These are phyloP conservation scores for Brachirus orientalis DNA, from an alignment of 2,113 vertebrate species.

Conservation along the genomic window DNA sequence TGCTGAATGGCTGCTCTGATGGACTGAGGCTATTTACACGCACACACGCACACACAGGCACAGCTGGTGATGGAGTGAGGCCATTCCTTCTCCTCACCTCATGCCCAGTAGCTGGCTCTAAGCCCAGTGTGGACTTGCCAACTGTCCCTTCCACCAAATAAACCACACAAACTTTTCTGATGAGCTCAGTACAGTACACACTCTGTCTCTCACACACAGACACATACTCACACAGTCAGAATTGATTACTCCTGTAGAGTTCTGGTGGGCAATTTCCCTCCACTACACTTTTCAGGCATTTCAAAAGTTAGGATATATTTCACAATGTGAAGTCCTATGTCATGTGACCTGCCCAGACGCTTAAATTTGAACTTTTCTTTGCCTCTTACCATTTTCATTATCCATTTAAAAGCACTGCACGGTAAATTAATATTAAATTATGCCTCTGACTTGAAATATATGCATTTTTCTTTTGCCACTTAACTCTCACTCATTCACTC, in stretches of 20 bases:
- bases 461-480: constrained; percentile 1
- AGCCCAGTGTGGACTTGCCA: constrained; percentile 65
- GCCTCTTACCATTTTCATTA: constrained; percentile 38
- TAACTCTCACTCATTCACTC: too few species aligned
- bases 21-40: constrained; percentile 53
- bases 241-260: constrained; percentile 43
- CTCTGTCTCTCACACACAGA: neutral
- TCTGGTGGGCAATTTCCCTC: constrained; percentile 25
- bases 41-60: constrained; percentile 6
- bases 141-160: constrained; percentile 59
- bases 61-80: constrained; percentile 68
- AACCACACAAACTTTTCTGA: constrained; percentile 65
- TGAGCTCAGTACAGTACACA: constrained; percentile 45
- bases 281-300: constrained; percentile 27
- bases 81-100: constrained; percentile 68
- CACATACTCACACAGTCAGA: constrained; percentile 8
- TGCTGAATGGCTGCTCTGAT: constrained; percentile 67
- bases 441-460: too few species aligned
- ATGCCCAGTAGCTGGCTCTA: constrained; percentile 58
- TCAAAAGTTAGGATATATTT: constrained; percentile 37
- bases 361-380: constrained; percentile 18
- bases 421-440: constrained; percentile 45
- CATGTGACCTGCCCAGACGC: constrained; percentile 40
- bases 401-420: constrained; percentile 16
- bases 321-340: too few species aligned